A percentile compares a stretch with the other conserved stretches of the same genome.
These are phyloP conservation scores for Frankliniella fusca DNA, from an alignment of 2,888 invertebrate species.

Conservation along the genomic window DNA sequence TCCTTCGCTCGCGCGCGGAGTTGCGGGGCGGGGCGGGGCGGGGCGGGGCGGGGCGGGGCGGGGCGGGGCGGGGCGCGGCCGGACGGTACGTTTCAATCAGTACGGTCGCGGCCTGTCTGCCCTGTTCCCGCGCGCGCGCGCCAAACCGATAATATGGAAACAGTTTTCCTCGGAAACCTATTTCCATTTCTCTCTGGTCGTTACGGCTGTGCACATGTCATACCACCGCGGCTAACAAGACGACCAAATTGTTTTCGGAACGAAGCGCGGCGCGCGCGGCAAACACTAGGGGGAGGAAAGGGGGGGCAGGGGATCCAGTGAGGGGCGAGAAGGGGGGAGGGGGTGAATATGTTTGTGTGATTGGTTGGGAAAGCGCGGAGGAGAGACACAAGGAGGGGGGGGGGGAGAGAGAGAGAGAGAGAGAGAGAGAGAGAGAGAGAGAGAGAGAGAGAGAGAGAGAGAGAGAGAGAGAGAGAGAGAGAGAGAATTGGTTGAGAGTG, in stretches of 20 bases:
- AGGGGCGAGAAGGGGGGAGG: background rate
- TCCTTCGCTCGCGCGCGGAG: no score
- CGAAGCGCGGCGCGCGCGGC: background rate
- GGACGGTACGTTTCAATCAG: no score
- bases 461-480: background rate
- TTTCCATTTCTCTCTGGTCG: background rate
- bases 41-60: no score
- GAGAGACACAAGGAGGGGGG: background rate
- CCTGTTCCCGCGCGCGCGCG: background rate
- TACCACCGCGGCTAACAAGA: background rate
- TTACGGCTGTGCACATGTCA: background rate
- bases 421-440: background rate
- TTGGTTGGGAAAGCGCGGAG: constrained; percentile 16
- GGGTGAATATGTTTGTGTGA: constrained; percentile 8
- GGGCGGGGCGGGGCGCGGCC: no score
- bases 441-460: background rate
- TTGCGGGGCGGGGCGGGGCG: no score
- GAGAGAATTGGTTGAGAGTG: background rate
- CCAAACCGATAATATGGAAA: no score
- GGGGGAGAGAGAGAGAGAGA: background rate
- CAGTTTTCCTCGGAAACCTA: no score
- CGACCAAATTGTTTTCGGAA: constrained; percentile 10
- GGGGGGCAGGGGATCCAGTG: no score
- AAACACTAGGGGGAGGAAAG: no score
- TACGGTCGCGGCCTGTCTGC: background rate